phyloP scores from a whole-genome alignment of 2,888 invertebrate species.

The Cremastinae sp. region DNA sequence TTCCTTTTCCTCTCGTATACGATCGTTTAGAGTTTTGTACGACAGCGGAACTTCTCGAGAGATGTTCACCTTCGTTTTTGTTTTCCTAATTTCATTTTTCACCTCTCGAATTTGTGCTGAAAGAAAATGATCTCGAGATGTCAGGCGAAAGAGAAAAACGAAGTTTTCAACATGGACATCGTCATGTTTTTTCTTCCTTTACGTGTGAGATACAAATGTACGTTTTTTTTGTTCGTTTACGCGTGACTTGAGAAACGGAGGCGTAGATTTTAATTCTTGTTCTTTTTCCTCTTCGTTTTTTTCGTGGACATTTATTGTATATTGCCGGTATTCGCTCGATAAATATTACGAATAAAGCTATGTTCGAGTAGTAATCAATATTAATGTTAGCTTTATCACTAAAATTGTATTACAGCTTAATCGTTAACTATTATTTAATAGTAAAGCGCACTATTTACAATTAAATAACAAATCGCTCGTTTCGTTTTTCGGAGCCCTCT shows the following conservation, averaged over 20 bases:
- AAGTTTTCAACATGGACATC: constrained; percentile 16
- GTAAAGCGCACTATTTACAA: constrained; percentile 78
- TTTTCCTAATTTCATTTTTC: not conserved
- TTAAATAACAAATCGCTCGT: constrained; percentile 73
- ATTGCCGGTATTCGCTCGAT: constrained; percentile 64
- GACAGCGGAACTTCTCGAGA: constrained; percentile 28
- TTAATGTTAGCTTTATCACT: constrained; percentile 73
- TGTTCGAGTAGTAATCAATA: constrained; percentile 75
- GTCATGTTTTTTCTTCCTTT: constrained; percentile 9
- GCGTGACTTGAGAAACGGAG: constrained; percentile 43
- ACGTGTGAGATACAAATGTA: constrained; percentile 52
- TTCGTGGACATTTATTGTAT: constrained; percentile 59
- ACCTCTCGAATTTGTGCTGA: constrained; percentile 41
- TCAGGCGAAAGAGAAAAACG: constrained; percentile 17
- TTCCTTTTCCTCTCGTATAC: constrained; percentile 16
- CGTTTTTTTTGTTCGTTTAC: constrained; percentile 1
- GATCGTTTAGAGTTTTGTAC: constrained; percentile 41
- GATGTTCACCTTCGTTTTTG: constrained; percentile 10
- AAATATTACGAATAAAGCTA: constrained; percentile 70
- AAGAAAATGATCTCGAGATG: constrained; percentile 41
- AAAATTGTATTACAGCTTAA: constrained; percentile 68
- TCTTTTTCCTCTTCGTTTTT: constrained; percentile 2
- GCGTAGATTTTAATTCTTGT: constrained; percentile 52
- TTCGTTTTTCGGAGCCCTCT: constrained; percentile 59
- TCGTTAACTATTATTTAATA: constrained; percentile 59